Conservation (phyloP, 23 tunicate genomes). For the Ascidia mentula region DNA sequence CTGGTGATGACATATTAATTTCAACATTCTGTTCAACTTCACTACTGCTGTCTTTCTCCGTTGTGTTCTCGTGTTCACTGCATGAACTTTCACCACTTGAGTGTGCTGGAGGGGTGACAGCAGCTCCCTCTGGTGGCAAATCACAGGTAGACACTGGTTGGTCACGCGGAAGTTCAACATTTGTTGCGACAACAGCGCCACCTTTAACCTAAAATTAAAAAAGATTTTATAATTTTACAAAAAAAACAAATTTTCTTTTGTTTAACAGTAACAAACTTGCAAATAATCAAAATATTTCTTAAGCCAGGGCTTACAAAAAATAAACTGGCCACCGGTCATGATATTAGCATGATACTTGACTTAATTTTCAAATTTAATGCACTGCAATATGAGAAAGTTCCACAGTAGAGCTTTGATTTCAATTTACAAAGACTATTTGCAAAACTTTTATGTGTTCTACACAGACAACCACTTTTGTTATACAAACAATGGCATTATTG, state of each 20-base stretch:
- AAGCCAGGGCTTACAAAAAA: too few species aligned
- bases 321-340: too few species aligned
- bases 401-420: too few species aligned
- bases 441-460: too few species aligned
- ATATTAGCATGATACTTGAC: too few species aligned
- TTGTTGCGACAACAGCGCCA: neutral
- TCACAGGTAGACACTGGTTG: neutral
- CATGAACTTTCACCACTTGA: neutral
- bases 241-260: neutral
- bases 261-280: neutral
- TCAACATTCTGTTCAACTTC: neutral
- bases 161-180: conserved; percentile 6
- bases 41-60: conserved; percentile 16
- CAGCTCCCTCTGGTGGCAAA: neutral
- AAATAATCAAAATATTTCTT: too few species aligned
- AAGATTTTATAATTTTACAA: neutral
- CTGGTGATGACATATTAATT: neutral
- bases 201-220: conserved; percentile 18
- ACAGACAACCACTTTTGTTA: too few species aligned
- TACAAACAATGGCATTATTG: too few species aligned
- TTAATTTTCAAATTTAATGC: too few species aligned
- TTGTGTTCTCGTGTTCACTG: conserved; percentile 4
- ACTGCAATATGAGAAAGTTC: too few species aligned
- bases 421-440: too few species aligned
- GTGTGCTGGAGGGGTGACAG: neutral